phyloP scores from a whole-genome alignment of 1,140 invertebrate species.

The Adelges cooleyi region DNA sequence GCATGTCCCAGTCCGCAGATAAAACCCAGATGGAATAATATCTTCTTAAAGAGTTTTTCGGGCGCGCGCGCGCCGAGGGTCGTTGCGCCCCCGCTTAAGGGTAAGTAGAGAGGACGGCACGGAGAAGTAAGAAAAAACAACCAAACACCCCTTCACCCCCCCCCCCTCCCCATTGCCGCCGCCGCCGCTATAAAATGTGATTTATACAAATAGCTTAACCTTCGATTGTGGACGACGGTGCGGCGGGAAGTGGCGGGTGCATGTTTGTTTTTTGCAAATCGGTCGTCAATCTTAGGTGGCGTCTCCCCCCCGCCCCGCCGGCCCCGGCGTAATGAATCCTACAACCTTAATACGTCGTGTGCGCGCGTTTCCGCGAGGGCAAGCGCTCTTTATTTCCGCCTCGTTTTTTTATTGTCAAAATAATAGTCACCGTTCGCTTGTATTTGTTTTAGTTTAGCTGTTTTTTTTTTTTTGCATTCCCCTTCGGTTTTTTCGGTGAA shows the following conservation, averaged over 20 bases:
- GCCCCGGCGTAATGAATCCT: constrained; percentile 13
- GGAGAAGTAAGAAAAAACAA: not conserved
- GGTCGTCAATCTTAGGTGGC: constrained; percentile 25
- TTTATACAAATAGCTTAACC: constrained; percentile 28
- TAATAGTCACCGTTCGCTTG: constrained; percentile 21
- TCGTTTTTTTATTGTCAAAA: constrained; percentile 26
- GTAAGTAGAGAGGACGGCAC: not conserved
- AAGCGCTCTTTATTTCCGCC: constrained; percentile 8
- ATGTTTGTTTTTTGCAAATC: constrained; percentile 20
- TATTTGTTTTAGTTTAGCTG: not conserved
- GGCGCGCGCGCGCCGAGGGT: constrained; percentile 20
- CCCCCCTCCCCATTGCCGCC: constrained; percentile 3
- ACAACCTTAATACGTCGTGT: constrained; percentile 8
- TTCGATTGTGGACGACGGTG: constrained; percentile 1
- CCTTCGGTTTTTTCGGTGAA: no score
- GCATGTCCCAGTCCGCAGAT: constrained; percentile 28
- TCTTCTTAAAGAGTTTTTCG: constrained; percentile 12
- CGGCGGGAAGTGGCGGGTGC: constrained; percentile 3
- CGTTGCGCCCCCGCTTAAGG: constrained; percentile 23
- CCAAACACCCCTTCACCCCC: no score
- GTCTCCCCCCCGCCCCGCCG: not conserved
- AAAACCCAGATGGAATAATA: constrained; percentile 16
- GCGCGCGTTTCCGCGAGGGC: not conserved
- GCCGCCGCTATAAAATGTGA: constrained; percentile 16
- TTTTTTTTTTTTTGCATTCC: not conserved